Percentiles rank a stretch among this genome's conserved stretches.
These are phyloP conservation scores for Lycaon pictus DNA, from an alignment of 2,113 vertebrate genomes.

Conservation along the genomic window DNA sequence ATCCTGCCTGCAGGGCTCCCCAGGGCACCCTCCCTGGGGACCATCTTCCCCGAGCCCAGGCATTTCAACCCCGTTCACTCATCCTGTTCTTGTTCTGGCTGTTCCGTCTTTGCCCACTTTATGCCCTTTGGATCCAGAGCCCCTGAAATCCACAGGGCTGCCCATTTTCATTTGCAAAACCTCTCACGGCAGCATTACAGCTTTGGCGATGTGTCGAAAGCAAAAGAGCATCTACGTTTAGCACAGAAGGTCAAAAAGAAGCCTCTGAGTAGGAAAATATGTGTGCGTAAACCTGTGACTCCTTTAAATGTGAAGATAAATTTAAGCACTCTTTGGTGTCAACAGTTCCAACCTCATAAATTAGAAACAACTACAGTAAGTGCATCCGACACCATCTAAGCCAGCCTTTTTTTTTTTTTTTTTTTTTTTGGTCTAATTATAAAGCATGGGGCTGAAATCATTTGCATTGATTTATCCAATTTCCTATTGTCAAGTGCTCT, in stretches of 20 bases:
- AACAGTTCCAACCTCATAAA: constrained; percentile 57
- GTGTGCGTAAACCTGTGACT: background rate
- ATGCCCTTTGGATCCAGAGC: background rate
- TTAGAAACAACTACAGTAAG: constrained; percentile 52
- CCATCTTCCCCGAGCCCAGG: background rate
- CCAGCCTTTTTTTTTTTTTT: background rate
- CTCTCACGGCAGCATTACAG: background rate
- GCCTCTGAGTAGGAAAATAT: background rate
- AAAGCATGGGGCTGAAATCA: constrained; percentile 53
- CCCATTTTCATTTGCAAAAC: background rate
- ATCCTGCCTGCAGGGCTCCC: background rate
- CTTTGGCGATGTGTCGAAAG: background rate
- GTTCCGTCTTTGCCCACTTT: background rate
- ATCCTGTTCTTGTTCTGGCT: background rate
- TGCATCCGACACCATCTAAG: background rate
- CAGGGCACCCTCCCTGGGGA: background rate
- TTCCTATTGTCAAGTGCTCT: constrained; percentile 64
- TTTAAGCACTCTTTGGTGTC: background rate
- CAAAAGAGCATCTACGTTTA: background rate
- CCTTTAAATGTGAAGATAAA: constrained; percentile 15
- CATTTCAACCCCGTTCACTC: background rate
- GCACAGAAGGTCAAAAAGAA: background rate
- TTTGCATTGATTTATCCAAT: constrained; percentile 67
- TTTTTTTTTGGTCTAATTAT: constrained; percentile 43
- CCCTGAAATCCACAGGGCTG: background rate